Conservation (phyloP, 2,888 invertebrate genomes). For the Tetheella fluctuosa region DNA sequence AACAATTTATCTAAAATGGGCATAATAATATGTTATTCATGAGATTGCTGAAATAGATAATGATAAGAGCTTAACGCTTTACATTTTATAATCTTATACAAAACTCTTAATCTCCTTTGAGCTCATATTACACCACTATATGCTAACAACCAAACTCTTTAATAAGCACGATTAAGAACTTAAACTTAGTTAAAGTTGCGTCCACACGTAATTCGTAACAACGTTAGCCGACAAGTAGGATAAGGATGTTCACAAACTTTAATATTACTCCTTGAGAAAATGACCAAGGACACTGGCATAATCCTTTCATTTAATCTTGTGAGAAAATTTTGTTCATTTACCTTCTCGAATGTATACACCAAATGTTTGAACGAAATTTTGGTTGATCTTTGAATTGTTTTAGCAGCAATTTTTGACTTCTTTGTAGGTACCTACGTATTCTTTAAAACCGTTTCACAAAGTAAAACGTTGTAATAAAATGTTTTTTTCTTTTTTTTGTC, state of each 20-base stretch:
- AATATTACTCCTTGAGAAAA: slow-evolving; percentile 48
- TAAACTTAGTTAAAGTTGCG: slow-evolving; percentile 24
- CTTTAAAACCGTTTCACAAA: no score
- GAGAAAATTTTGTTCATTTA: background rate
- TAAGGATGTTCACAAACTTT: slow-evolving; percentile 50
- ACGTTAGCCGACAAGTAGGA: slow-evolving; percentile 35
- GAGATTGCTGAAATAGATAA: no score
- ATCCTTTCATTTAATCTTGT: background rate
- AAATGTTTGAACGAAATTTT: background rate
- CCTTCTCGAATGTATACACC: no score
- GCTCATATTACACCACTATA: background rate
- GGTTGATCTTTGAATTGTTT: background rate
- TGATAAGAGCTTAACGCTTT: no score
- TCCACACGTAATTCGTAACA: slow-evolving; percentile 28
- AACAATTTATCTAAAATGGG: no score
- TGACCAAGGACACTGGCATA: background rate
- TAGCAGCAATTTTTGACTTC: no score
- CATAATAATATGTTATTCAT: no score
- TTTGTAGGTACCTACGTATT: no score
- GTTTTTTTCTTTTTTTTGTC: no score
- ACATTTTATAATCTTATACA: no score
- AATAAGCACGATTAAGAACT: slow-evolving; percentile 16
- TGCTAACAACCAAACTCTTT: background rate
- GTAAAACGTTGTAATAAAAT: no score
- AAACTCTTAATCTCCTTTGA: background rate